Conservation (phyloP, 2,888 invertebrate genomes). For the Apamea monoglypha region DNA sequence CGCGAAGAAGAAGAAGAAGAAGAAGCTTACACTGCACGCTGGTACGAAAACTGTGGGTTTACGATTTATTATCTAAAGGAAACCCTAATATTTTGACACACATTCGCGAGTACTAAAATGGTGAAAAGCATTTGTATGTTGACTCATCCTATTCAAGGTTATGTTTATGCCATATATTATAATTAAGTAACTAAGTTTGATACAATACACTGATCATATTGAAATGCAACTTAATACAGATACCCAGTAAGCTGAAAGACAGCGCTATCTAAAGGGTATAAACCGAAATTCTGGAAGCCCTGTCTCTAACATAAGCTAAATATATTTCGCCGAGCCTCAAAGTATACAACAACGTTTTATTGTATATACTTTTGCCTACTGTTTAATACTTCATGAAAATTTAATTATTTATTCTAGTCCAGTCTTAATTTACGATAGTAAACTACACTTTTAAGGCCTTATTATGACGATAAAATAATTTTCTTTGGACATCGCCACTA, state of each 20-base stretch:
- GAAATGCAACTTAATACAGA: neutral
- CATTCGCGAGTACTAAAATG: neutral
- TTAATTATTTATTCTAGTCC: constrained; percentile 26
- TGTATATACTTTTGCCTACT: neutral
- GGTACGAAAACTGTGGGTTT: too few relatives aligned
- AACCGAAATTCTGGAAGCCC: neutral
- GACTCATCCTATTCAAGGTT: neutral
- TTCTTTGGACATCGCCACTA: constrained; percentile 1
- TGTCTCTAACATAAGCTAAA: neutral
- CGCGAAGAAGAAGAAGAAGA: too few relatives aligned
- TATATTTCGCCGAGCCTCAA: neutral
- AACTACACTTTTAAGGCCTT: constrained; percentile 42
- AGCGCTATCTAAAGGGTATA: neutral
- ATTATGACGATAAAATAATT: constrained; percentile 30
- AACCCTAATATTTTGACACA: too few relatives aligned
- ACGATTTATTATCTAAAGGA: too few relatives aligned
- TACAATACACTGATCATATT: neutral
- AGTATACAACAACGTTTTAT: constrained; percentile 4
- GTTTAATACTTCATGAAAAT: constrained; percentile 25
- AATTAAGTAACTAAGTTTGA: neutral
- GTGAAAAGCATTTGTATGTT: neutral
- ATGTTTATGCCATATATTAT: too few relatives aligned
- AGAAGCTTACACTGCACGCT: too few relatives aligned
- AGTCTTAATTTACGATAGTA: constrained; percentile 33
- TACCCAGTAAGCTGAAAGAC: neutral